phyloP scores from a whole-genome alignment of 2,113 vertebrate genomes.

The Electrona antarctica region DNA sequence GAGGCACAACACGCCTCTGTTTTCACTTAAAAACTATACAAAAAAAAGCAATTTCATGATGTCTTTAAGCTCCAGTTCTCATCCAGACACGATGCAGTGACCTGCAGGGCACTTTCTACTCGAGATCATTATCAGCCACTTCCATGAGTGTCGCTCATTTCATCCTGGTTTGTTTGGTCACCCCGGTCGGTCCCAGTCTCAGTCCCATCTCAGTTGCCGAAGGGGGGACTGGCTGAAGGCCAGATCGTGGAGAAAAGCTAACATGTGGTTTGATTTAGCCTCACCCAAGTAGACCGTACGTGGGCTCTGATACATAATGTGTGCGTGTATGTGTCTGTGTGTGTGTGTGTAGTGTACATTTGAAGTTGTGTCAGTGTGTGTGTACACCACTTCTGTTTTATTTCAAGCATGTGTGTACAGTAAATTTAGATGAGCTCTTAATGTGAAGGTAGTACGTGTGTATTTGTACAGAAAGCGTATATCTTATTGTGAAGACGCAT shows the following conservation, averaged over 20 bases:
- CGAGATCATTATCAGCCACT: conserved; percentile 59
- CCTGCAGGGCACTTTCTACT: conserved; percentile 58
- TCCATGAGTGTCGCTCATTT: conserved; percentile 45
- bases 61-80: background rate
- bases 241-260: conserved; percentile 53
- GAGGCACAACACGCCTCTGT: too few species aligned
- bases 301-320: conserved; percentile 20
- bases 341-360: background rate
- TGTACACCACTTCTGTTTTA: too few species aligned
- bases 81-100: conserved; percentile 39
- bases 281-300: conserved; percentile 52
- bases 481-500: too few species aligned
- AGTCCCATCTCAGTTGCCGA: background rate
- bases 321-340: background rate
- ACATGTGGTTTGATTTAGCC: conserved; percentile 79
- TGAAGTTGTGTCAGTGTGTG: too few species aligned
- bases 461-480: too few species aligned
- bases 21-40: too few species aligned
- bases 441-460: too few species aligned
- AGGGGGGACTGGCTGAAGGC: conserved; percentile 47
- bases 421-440: too few species aligned
- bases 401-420: too few species aligned
- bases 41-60: too few species aligned
- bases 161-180: conserved; percentile 36
- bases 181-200: background rate